Evolutionary conservation across 2,888 invertebrate genomes (phyloP), one percentile per base, ranked within the genome.

Genomic region (Tenthredo distinguenda): DNA sequence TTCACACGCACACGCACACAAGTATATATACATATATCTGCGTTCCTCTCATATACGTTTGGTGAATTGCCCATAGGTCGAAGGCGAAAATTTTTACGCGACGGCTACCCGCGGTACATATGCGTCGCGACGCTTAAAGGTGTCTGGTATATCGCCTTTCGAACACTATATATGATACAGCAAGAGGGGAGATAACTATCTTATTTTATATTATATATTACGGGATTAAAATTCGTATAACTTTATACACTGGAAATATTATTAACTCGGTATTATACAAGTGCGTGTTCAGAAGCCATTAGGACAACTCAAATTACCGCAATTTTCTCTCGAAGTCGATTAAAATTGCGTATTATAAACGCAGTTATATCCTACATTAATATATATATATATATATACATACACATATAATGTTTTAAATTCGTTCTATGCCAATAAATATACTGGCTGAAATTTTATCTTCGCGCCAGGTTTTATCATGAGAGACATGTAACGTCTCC

Each of bases 241-340:
- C 26, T 81, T 81, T 81, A 81, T 81, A n/a, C 40, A 62, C 40
- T 81, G 18, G 62, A 40, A 40, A 62, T 62, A 81, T 62, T 62
- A 81, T 81, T 81, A 81, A 68, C 55, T 34, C 50, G 55, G 2
- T 31, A 55, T 26, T 77, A 55, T 31, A 26, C 34, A 50, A 76
- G 81, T 81, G 81, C 81, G 81, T 81, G 81, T 26, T 58, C 40
- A 37, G 18, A 62, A 62, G 15, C 81, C 81, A 81, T 81, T 81
- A 81, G 81, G 81, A 58, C 4, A 81, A 5, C 6, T 31, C 4
- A 81, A 81, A 81, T 62, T 81, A 81, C 62, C 12, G 62, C 31
- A 81, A 81, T 79, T 79, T 79, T 79, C 55, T 55, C 15, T 10
- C 10, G 37, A 37, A 50, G 9, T 6, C 58, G 50, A 79, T 79